Evolutionary conservation across 2,113 vertebrate species (phyloP), one percentile per base, ranked within the genome.

Genomic region (Platichthys stellatus): DNA sequence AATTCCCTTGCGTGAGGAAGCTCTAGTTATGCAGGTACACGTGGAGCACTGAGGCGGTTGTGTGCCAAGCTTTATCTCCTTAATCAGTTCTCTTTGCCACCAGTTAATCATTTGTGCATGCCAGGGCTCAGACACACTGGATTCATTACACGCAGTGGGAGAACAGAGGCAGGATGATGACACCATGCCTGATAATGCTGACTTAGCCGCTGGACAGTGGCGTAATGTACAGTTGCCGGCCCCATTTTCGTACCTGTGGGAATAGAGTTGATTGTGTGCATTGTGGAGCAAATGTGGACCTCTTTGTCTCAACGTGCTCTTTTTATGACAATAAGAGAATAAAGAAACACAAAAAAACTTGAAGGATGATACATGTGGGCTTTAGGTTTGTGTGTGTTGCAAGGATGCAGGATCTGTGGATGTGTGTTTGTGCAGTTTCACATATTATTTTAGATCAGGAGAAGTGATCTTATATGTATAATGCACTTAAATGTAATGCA

Each of bases 21-120:
- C 73, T 81, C 82, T 84, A 54, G 82, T 87, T 82, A 58, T 79
- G 73, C 86, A 90, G 80, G 90, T 87, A 84, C 86, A 84, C 68
- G 53, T 82, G 83, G 70, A 82, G 87, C 72, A 26, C 63, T 28
- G 53, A 63, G 80, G 73, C 82, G 65, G 72, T 86, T 88, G 83
- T 89, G 87, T 90, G 88, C 88, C 85, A 90, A 84, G 80, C 73
- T 86, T 91, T 92, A 93, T 92, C 91, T 92, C 74, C 82, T 90
- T 86, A 89, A 90, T 92, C 90, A 92, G 83, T 80, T 87, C 77
- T 86, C 78, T 87, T 89, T 89, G 88, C 84, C 89, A 89, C 79
- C 74, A 81, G 86, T 91, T 90, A 90, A 92, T 90, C 84, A 89
- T 92, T 89, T 86, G 85, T 88, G 87, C 88, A 86, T 88, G 85